phyloP scores from a whole-genome alignment of 2,888 invertebrate genomes.

The Trissoscelio sp. region DNA sequence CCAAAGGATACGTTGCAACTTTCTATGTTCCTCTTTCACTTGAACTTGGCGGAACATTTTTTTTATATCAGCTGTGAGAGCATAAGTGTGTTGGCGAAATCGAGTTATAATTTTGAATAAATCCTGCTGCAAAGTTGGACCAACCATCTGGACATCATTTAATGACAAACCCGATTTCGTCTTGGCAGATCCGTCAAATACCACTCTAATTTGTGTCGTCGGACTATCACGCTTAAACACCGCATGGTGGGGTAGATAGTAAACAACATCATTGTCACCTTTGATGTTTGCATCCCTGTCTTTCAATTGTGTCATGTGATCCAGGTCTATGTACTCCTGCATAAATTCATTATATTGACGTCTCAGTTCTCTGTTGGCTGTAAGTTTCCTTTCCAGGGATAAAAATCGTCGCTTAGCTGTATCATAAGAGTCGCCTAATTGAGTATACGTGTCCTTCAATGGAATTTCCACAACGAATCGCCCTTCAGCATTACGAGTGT shows the following conservation, averaged over 20 bases:
- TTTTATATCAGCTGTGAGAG: constrained; percentile 74
- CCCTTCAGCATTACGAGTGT: constrained; percentile 52
- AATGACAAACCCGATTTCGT: constrained; percentile 70
- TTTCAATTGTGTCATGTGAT: not conserved
- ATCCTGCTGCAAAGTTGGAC: constrained; percentile 72
- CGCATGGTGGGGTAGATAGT: constrained; percentile 75
- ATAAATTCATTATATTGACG: constrained; percentile 6
- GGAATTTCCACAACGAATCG: constrained; percentile 34
- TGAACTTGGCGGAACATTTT: constrained; percentile 74
- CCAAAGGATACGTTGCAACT: constrained; percentile 75
- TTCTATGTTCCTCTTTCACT: constrained; percentile 58
- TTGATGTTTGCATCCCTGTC: too few species aligned
- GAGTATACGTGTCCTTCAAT: constrained; percentile 5
- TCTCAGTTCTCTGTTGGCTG: not conserved
- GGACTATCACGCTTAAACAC: constrained; percentile 70
- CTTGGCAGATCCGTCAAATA: constrained; percentile 75
- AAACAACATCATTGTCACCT: constrained; percentile 23
- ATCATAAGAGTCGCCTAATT: constrained; percentile 5
- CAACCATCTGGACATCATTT: constrained; percentile 72
- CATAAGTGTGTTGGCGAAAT: constrained; percentile 69
- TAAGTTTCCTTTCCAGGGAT: constrained; percentile 14
- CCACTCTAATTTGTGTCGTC: constrained; percentile 74
- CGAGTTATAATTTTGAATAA: constrained; percentile 70
- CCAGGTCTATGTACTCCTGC: constrained; percentile 22
- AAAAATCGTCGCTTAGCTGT: constrained; percentile 17